A percentile compares a stretch with the other conserved stretches of the same genome.
Conservation (phyloP, 1,140 invertebrate species). For the Bilobella aurantiaca region DNA sequence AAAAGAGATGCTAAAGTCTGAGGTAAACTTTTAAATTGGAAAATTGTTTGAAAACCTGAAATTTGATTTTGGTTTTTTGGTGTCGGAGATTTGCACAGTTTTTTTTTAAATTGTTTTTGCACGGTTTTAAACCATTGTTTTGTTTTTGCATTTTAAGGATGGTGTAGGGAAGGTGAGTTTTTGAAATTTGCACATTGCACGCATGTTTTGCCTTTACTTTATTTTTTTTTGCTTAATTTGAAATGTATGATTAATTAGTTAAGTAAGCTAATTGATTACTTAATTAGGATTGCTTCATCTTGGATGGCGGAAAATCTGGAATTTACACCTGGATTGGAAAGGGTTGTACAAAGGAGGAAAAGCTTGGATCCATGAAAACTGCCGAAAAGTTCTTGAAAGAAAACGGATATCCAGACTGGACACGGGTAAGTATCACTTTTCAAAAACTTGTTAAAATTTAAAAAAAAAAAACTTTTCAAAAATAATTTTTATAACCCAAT, state of each 20-base stretch:
- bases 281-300: slow-evolving; percentile 64
- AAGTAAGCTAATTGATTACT: background rate
- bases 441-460: no score
- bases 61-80: background rate
- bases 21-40: slow-evolving; percentile 44
- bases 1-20: slow-evolving; percentile 59
- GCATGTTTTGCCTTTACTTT: no score
- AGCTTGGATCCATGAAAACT: slow-evolving; percentile 61
- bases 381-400: slow-evolving; percentile 57
- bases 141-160: no score
- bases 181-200: no score
- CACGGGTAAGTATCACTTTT: slow-evolving; percentile 45
- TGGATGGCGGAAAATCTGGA: slow-evolving; percentile 68
- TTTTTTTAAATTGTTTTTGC: no score
- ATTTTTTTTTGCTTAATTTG: no score
- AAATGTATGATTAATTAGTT: background rate
- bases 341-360: slow-evolving; percentile 62
- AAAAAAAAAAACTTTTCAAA: background rate
- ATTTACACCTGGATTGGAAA: slow-evolving; percentile 80
- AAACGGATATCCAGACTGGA: slow-evolving; percentile 67
- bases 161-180: no score
- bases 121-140: no score
- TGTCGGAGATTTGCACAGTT: no score
- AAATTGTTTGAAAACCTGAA: slow-evolving; percentile 3
- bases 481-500: background rate